These are phyloP conservation scores for Strix uralensis DNA, from an alignment of 2,113 vertebrate species.

Conservation along the genomic window DNA sequence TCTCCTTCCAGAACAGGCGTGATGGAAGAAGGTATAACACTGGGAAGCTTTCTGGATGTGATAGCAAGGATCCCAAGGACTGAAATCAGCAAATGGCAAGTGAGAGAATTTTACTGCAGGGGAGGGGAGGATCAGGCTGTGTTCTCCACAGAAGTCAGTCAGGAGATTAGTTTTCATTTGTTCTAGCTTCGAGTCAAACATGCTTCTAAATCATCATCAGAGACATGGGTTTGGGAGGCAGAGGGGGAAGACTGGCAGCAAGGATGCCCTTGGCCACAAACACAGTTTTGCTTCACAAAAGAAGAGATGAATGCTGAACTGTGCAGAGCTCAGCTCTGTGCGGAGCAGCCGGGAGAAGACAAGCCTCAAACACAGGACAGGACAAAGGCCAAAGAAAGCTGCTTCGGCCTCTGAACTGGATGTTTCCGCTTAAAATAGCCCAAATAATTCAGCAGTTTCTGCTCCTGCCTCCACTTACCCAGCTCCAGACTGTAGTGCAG, in stretches of 20 bases:
- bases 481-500: not conserved
- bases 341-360: not conserved
- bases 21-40: not conserved
- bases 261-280: not conserved
- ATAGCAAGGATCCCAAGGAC: not conserved
- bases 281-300: not conserved
- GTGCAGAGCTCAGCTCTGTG: not conserved
- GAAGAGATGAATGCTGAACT: not conserved
- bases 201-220: not conserved
- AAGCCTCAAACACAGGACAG: not conserved
- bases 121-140: not conserved
- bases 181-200: not conserved
- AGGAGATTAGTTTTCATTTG: not conserved
- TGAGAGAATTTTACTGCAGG: not conserved
- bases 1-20: not conserved
- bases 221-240: not conserved
- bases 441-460: not conserved
- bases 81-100: not conserved
- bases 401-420: not conserved
- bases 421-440: not conserved
- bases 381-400: slow-evolving; percentile 34
- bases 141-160: not conserved
- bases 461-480: not conserved
- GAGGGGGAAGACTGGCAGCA: not conserved
- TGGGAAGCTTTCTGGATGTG: not conserved